Base-by-base conservation (phyloP, 2,113 vertebrate genomes). In the Caloenas nicobarica region DNA sequence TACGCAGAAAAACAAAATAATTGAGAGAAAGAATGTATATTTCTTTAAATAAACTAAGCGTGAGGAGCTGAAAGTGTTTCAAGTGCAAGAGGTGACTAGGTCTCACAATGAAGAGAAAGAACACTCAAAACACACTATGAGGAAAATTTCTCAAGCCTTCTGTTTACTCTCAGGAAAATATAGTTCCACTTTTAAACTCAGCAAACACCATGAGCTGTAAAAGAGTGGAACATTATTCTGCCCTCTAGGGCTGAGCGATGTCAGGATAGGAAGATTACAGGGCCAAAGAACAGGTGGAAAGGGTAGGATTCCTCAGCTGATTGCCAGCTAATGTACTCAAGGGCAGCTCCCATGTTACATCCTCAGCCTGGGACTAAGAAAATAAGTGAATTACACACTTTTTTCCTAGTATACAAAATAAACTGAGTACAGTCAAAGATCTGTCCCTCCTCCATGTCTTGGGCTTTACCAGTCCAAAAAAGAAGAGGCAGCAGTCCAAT, bases 381-480 rank as follows among this genome's bases (percentile, higher is more conserved):
- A 31, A 86, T 68, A 79, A 24, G n/a, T 31, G 0, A 65, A 8
- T 65, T 36, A 8, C 7, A 11, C 36, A 11, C 14, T 46, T 91
- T 34, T 74, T 80, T 86, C 26, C 44, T 6, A 31, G 36, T 28
- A 23, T 38, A 42, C 3, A 77, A 61, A 69, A 53, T 58, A 81
- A 82, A 80, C 10, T 25, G 16, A 44, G 58, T 46, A 19, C 14
- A 69, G 46, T 26, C 16, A 36, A 86, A 87, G 29, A 82, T 48
- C 1, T 2, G 22, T 3, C 5, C 7, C 1, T 33, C 23, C 5
- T 58, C 16, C 21, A 12, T 7, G 11, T 26, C 7, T 25, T 9
- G 42, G 8, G 22, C 9, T 68, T 88, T 72, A 16, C 3, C 5
- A 54, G 12, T 8, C 3, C 62, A 11, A 81, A 25, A 24, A 31